A percentile compares a stretch with the other conserved stretches of the same genome.
Evolutionary conservation across 2,888 invertebrate species (phyloP).

Genomic region (Ischnus inquisitorius): DNA sequence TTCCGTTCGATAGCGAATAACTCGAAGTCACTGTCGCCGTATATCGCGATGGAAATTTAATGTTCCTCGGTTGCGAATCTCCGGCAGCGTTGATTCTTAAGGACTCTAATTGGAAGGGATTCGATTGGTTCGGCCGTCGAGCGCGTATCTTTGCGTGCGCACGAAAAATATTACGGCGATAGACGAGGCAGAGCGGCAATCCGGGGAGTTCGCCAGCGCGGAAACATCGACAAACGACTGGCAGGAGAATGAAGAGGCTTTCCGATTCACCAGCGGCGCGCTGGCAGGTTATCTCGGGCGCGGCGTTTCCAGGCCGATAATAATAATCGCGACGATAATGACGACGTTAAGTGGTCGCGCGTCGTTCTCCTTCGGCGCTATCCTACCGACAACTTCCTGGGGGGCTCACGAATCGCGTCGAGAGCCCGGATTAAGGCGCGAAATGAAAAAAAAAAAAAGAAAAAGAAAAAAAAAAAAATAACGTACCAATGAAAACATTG

Average conservation of each 20-base stretch:
- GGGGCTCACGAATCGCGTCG: neutral
- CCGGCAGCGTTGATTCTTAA: neutral
- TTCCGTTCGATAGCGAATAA: neutral
- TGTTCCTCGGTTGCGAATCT: neutral
- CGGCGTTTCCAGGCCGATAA: slow-evolving; percentile 72
- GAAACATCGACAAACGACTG: slow-evolving; percentile 48
- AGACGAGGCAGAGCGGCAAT: neutral
- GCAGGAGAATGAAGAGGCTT: slow-evolving; percentile 49
- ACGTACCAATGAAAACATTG: neutral
- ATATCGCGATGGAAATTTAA: neutral
- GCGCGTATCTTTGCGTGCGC: neutral
- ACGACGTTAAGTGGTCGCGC: slow-evolving; percentile 50
- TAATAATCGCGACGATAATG: slow-evolving; percentile 69
- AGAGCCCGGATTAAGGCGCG: neutral
- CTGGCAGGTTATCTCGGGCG: slow-evolving; percentile 68
- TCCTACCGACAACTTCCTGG: neutral
- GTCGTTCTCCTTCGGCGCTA: slow-evolving; percentile 11
- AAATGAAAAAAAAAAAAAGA: slow-evolving; percentile 5
- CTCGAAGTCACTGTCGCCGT: slow-evolving; percentile 22
- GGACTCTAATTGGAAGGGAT: neutral
- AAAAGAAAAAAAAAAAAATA: neutral
- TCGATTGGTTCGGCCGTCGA: neutral
- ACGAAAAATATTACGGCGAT: neutral
- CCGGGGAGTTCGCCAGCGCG: neutral
- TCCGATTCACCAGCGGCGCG: slow-evolving; percentile 56